phyloP scores from a whole-genome alignment of 2,113 vertebrate genomes.

The Hippocampus abdominalis region DNA sequence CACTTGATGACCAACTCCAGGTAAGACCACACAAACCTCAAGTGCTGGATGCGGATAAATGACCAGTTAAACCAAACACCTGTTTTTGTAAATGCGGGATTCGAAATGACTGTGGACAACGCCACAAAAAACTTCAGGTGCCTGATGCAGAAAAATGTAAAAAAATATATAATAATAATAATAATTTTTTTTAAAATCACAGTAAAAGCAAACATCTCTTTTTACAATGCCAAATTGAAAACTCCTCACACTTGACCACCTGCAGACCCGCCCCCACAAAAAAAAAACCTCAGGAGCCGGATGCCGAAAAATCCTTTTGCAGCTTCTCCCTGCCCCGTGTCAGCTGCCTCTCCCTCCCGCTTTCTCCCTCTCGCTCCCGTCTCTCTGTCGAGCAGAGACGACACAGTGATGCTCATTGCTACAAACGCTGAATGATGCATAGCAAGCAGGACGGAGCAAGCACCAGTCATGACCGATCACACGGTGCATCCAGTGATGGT shows the following conservation, averaged over 20 bases:
- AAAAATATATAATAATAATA: no score
- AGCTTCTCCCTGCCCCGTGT: constrained; percentile 28
- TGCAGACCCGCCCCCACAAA: background rate
- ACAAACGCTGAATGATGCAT: constrained; percentile 35
- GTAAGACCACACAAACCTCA: background rate
- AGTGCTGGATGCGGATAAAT: background rate
- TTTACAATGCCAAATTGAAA: no score
- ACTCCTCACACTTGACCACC: background rate
- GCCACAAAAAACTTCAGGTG: no score
- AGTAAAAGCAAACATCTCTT: no score
- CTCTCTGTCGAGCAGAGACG: constrained; percentile 19
- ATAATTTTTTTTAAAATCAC: no score
- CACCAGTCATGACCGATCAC: constrained; percentile 31
- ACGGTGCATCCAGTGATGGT: background rate
- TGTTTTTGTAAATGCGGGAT: no score
- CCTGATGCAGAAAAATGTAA: no score
- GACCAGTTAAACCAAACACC: no score
- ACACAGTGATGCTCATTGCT: constrained; percentile 18
- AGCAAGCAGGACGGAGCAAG: constrained; percentile 40
- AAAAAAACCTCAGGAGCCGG: background rate
- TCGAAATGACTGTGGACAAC: background rate
- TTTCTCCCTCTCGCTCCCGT: background rate
- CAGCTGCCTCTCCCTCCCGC: constrained; percentile 23
- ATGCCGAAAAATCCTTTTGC: constrained; percentile 9
- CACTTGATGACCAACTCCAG: background rate